Conservation (phyloP, 1,140 invertebrate species). For the Eciton burchellii region DNA sequence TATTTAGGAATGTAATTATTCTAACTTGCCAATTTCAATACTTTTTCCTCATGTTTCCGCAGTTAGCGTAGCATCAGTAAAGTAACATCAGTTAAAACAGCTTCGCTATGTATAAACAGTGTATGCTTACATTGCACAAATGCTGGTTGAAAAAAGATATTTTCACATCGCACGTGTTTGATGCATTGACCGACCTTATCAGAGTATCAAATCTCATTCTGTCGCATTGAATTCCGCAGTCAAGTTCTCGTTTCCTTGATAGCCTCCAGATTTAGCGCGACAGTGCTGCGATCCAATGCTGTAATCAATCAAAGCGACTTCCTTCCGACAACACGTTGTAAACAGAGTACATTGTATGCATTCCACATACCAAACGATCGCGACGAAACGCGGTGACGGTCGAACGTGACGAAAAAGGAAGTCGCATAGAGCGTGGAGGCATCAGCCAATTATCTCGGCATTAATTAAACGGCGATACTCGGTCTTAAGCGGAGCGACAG, state of each 20-base stretch:
- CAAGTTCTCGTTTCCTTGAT: not conserved
- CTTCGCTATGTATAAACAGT: too few species aligned
- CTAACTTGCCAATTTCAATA: too few species aligned
- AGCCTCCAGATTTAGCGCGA: not conserved
- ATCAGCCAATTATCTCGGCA: conserved; percentile 74
- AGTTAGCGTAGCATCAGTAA: too few species aligned
- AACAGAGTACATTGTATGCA: conserved; percentile 24
- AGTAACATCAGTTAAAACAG: too few species aligned
- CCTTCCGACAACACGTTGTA: not conserved
- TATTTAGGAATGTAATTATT: too few species aligned
- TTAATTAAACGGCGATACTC: conserved; percentile 75
- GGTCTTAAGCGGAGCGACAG: conserved; percentile 25
- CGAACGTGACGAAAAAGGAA: conserved; percentile 32
- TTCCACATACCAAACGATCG: not conserved
- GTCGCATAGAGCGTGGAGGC: not conserved
- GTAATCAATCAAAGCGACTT: conserved; percentile 37
- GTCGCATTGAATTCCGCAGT: not conserved
- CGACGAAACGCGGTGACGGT: conserved; percentile 9
- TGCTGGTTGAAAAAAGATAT: too few species aligned
- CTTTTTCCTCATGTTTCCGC: too few species aligned
- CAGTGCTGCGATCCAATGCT: not conserved
- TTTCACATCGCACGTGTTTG: too few species aligned
- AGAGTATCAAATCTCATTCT: not conserved
- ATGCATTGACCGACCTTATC: too few species aligned
- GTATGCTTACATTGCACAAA: too few species aligned